A percentile compares a stretch with the other conserved stretches of the same genome.
These are phyloP conservation scores for Cavia porcellus DNA, from an alignment of 2,113 vertebrate species.

Conservation along the genomic window DNA sequence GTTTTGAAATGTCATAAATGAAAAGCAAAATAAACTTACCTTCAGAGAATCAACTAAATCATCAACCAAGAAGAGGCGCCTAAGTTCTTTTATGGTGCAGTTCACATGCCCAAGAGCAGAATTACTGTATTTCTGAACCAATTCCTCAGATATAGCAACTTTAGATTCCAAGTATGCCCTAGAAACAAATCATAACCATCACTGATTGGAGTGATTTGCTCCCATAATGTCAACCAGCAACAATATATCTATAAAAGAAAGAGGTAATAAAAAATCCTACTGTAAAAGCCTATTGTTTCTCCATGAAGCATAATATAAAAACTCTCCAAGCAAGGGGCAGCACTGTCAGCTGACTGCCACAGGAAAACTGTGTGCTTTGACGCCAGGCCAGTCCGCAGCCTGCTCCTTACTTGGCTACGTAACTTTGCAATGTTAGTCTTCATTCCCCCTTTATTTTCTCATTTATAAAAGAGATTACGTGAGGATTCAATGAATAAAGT, in stretches of 20 bases:
- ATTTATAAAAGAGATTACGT: slow-evolving; percentile 10
- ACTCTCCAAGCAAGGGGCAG: neutral
- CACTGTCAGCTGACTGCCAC: neutral
- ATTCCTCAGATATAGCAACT: slow-evolving; percentile 93
- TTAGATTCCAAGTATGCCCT: slow-evolving; percentile 95
- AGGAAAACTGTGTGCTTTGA: neutral
- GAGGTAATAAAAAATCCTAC: neutral
- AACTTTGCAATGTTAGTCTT: neutral
- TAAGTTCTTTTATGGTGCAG: slow-evolving; percentile 90
- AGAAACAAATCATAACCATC: slow-evolving; percentile 31
- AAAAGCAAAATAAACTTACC: slow-evolving; percentile 86
- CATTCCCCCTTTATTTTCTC: slow-evolving; percentile 3
- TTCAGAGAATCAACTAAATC: slow-evolving; percentile 99
- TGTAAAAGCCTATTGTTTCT: neutral
- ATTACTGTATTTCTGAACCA: slow-evolving; percentile 96
- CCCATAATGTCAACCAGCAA: neutral
- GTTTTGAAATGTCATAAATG: neutral
- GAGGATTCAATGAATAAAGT: neutral
- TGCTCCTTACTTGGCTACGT: neutral
- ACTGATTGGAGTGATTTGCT: neutral
- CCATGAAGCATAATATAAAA: slow-evolving; percentile 40
- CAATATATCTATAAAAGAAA: neutral
- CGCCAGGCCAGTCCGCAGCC: neutral
- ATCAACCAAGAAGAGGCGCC: slow-evolving; percentile 97
- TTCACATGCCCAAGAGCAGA: slow-evolving; percentile 92